A percentile compares a stretch with the other conserved stretches of the same genome.
These are phyloP conservation scores for Caenorhabditis wallacei DNA, from an alignment of 2,888 invertebrate species.

Conservation along the genomic window DNA sequence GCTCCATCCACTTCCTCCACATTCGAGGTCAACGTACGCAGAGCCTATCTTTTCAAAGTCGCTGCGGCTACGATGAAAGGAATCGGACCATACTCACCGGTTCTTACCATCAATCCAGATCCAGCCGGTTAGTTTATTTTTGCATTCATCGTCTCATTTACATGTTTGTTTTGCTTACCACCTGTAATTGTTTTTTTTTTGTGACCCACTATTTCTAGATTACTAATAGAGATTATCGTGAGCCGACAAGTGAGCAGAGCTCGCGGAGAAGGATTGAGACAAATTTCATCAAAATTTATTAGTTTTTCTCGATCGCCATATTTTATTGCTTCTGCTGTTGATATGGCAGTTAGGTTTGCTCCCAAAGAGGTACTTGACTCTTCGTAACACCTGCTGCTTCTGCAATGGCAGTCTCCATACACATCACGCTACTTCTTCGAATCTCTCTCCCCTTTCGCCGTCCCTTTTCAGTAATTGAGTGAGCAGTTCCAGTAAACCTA, in stretches of 20 bases:
- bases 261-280: background rate
- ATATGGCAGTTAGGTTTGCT: constrained; percentile 33
- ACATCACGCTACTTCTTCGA: constrained; percentile 18
- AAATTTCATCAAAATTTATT: constrained; percentile 61
- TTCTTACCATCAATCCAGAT: constrained; percentile 78
- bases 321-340: constrained; percentile 12
- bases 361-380: constrained; percentile 55
- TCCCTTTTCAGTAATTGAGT: constrained; percentile 40
- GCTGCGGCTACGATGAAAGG: constrained; percentile 96
- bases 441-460: constrained; percentile 1
- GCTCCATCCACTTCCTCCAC: constrained; percentile 70
- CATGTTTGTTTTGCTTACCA: constrained; percentile 3
- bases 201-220: background rate
- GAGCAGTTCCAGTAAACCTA: background rate
- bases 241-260: background rate
- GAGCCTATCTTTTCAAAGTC: constrained; percentile 89
- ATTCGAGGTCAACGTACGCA: constrained; percentile 78
- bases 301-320: constrained; percentile 38
- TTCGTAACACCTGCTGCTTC: constrained; percentile 43
- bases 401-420: constrained; percentile 8
- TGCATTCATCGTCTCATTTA: background rate
- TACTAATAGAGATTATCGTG: constrained; percentile 10
- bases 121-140: constrained; percentile 72
- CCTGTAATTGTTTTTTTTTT: constrained; percentile 30
- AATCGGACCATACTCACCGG: constrained; percentile 89